Evolutionary conservation across 2,113 vertebrate genomes (phyloP), one percentile per base, ranked within the genome.

Genomic region (Eptesicus fuscus): DNA sequence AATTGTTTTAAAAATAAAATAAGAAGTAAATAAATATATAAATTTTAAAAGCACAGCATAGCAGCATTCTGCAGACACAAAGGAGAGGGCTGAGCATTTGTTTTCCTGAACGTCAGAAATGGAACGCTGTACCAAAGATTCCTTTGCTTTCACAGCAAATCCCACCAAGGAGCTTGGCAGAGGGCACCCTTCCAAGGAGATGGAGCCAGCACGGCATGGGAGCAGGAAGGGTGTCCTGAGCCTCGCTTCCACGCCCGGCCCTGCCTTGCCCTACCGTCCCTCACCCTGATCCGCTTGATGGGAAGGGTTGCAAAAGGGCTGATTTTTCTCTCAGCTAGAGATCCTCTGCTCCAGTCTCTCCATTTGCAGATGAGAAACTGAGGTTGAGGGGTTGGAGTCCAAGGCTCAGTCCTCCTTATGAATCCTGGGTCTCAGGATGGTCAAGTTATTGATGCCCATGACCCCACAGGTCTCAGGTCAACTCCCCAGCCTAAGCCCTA

Each of bases 191-290:
- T 51, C 22, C 4, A 3, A 40, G 87, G 32, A 42, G n/a, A 69
- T 30, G 1, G 17, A 14, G 30, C 44, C 2, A 20, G 4, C 1
- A 0, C 20, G 32, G 35, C 40, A 0, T 13, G 47, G 51, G 44
- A 40, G 51, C 70, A 3, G 7, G 37, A 25, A 35, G 53, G 51
- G 3, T 16, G 6, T 22, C 16, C 74, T 20, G 51, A 80, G 32
- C 25, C 65, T 73, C 5, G 0, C 53, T 44, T 65, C 37, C 25
- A 1, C 30, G 0, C 4, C 9, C 3, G 1, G 4, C 40, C 28
- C 51, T 30, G 5, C 47, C 18, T 28, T 17, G 1, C 18, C 10
- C 37, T 18, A 0, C 49, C 22, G 4, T 5, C 82, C 56, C 37
- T 92, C 37, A 28, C 59, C 35, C 23, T 0, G 0, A 2, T 28